Percentiles rank a stretch among this genome's conserved stretches.
phyloP scores from a whole-genome alignment of 2,797 vertebrate species.

The Bradypus variegatus region DNA sequence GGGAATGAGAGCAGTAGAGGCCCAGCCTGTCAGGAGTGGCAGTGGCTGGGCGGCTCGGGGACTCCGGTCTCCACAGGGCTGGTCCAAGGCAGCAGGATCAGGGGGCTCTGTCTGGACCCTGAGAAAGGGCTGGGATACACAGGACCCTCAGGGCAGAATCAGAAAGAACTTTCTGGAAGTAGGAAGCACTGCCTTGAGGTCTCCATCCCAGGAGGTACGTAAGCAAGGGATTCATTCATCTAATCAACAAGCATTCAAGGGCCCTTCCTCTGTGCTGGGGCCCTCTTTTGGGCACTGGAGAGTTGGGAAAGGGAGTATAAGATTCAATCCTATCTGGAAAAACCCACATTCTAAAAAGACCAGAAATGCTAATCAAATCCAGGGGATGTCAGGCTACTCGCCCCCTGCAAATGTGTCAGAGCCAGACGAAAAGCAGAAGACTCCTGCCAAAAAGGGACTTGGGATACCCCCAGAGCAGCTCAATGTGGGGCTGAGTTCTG shows the following conservation, averaged over 20 bases:
- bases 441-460: neutral
- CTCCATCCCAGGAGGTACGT: neutral
- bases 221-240: neutral
- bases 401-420: neutral
- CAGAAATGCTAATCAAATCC: neutral
- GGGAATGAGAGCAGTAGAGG: neutral
- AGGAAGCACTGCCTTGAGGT: neutral
- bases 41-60: neutral
- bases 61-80: neutral
- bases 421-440: neutral
- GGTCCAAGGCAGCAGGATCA: neutral
- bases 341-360: neutral
- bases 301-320: neutral
- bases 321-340: neutral
- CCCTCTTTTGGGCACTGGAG: neutral
- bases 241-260: neutral
- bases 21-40: neutral
- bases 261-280: neutral
- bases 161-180: neutral
- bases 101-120: neutral
- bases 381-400: neutral
- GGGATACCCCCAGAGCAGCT: neutral
- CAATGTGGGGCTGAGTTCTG: neutral
- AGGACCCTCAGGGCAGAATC: neutral
- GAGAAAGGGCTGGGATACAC: neutral